A percentile compares a stretch with the other conserved stretches of the same genome.
Evolutionary conservation across 2,113 vertebrate genomes (phyloP).

Genomic region (Ameiurus melas): DNA sequence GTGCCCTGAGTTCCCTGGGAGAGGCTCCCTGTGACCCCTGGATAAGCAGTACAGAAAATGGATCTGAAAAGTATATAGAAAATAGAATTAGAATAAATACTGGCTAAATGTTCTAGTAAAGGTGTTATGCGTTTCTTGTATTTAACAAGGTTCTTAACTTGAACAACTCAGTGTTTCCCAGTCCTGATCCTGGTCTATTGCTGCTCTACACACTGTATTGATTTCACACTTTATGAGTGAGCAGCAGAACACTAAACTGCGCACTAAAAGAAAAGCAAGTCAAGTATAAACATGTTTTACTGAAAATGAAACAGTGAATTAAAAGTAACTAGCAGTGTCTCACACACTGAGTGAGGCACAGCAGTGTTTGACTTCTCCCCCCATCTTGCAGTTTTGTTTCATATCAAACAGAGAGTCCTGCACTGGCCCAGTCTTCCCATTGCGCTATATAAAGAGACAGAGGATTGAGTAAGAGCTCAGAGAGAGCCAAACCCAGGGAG

Average conservation of each 20-base stretch:
- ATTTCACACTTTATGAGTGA: neutral
- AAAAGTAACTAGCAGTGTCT: neutral
- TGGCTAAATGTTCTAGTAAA: neutral
- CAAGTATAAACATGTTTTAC: neutral
- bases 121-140: neutral
- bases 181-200: neutral
- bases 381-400: slow-evolving; percentile 42
- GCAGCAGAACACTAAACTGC: neutral
- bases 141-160: neutral
- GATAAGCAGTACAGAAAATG: too few species aligned
- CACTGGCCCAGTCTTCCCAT: slow-evolving; percentile 72
- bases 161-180: neutral
- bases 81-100: neutral
- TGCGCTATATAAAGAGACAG: slow-evolving; percentile 70
- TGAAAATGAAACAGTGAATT: slow-evolving; percentile 2
- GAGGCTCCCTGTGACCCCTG: too few species aligned
- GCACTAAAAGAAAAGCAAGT: neutral
- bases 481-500: slow-evolving; percentile 62
- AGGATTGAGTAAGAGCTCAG: slow-evolving; percentile 73
- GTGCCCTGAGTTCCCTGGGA: too few species aligned
- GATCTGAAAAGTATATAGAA: too few species aligned
- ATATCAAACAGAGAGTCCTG: slow-evolving; percentile 55
- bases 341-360: neutral
- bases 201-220: neutral
- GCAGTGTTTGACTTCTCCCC: slow-evolving; percentile 23